Evolutionary conservation across 2,113 vertebrate species (phyloP).

Genomic region (Saimiri boliviensis): DNA sequence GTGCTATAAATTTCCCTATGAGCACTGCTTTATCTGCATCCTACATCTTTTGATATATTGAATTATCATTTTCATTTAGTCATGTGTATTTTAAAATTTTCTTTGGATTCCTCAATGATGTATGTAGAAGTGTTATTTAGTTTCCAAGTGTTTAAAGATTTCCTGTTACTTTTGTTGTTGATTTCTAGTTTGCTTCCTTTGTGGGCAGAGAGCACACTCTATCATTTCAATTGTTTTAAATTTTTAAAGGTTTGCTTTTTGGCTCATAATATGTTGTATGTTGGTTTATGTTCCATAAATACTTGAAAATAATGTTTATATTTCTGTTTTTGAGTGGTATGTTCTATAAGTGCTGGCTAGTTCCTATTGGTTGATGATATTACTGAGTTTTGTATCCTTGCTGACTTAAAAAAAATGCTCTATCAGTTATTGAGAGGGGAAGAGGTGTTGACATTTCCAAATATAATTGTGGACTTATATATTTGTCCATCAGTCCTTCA

Average conservation of each 20-base stretch:
- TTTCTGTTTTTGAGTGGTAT: neutral
- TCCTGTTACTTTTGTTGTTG: neutral
- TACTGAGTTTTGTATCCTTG: neutral
- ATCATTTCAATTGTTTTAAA: neutral
- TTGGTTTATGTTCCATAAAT: neutral
- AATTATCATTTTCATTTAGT: neutral
- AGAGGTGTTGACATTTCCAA: neutral
- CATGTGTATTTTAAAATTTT: neutral
- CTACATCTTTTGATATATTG: neutral
- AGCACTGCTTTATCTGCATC: neutral
- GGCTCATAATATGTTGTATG: neutral
- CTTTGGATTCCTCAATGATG: neutral
- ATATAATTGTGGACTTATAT: neutral
- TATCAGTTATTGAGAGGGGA: neutral
- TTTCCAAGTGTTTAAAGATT: neutral
- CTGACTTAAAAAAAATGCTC: neutral
- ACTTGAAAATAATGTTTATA: neutral
- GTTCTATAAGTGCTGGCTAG: neutral
- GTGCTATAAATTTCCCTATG: neutral
- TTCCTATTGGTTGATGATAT: neutral
- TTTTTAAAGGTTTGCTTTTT: neutral
- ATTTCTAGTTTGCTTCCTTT: constrained; percentile 21
- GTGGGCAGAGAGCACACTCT: neutral
- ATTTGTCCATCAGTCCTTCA: neutral
- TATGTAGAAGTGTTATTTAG: neutral